These are phyloP conservation scores for Heliopora coerulea DNA, from an alignment of 92 coral and sea anemone species.

Conservation along the genomic window DNA sequence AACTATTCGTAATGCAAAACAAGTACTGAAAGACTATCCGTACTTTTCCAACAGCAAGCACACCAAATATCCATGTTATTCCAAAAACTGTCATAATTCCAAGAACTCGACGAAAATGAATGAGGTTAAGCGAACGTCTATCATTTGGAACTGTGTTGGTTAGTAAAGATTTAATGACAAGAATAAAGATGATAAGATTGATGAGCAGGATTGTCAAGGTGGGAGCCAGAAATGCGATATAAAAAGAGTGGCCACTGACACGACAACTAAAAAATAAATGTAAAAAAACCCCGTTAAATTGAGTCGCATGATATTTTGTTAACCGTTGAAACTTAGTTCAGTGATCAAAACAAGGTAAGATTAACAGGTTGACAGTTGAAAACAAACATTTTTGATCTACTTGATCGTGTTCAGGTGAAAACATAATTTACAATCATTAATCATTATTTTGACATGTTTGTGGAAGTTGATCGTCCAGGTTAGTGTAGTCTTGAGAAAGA, in stretches of 20 bases:
- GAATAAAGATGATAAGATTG: conserved; percentile 65
- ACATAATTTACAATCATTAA: not conserved
- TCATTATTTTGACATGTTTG: too few relatives aligned
- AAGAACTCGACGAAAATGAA: conserved; percentile 87
- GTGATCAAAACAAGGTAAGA: too few relatives aligned
- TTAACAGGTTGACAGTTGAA: too few relatives aligned
- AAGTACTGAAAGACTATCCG: conserved; percentile 84
- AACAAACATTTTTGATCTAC: too few relatives aligned
- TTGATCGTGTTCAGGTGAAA: too few relatives aligned
- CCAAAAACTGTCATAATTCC: conserved; percentile 91
- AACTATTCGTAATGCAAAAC: conserved; percentile 78
- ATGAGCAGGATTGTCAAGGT: conserved; percentile 67
- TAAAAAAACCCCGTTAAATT: too few relatives aligned
- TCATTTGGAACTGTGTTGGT: conserved; percentile 79
- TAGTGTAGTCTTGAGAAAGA: too few relatives aligned
- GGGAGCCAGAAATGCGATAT: conserved; percentile 86
- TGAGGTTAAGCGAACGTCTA: conserved; percentile 60
- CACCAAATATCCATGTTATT: conserved; percentile 93
- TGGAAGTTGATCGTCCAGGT: too few relatives aligned
- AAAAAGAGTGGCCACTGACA: conserved; percentile 78
- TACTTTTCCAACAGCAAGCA: conserved; percentile 76
- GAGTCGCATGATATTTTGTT: too few relatives aligned
- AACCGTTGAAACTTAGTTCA: too few relatives aligned
- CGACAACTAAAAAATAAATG: conserved; percentile 72
- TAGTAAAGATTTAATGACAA: conserved; percentile 81